A percentile compares a stretch with the other conserved stretches of the same genome.
phyloP scores from a whole-genome alignment of 2,797 vertebrate genomes.

The Sebastes itinus region DNA sequence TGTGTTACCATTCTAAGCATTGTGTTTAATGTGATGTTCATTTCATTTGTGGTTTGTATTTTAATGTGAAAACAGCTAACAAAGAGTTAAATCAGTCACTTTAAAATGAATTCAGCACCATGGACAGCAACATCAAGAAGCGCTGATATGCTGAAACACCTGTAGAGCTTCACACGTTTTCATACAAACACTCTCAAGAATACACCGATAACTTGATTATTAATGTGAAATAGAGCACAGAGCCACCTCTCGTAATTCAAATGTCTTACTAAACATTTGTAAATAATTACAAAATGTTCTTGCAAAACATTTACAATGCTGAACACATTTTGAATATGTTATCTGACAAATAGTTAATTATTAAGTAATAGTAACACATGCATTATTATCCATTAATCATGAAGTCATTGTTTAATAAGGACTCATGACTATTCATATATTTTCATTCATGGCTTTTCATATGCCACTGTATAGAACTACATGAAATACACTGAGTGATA shows the following conservation, averaged over 20 bases:
- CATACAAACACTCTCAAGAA: not conserved
- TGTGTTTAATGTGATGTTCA: not conserved
- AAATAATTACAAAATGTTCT: not conserved
- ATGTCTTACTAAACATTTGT: not conserved
- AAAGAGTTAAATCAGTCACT: not conserved
- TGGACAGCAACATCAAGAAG: conserved; percentile 38
- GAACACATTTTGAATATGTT: not conserved
- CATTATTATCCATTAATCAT: not conserved
- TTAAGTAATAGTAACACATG: not conserved
- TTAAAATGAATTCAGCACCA: conserved; percentile 39
- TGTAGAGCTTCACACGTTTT: not conserved
- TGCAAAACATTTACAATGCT: not conserved
- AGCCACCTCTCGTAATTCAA: not conserved
- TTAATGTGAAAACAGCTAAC: not conserved
- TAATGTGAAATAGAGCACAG: not conserved
- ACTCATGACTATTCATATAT: not conserved
- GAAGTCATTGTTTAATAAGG: not conserved
- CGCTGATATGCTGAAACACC: conserved; percentile 8
- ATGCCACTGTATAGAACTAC: no score
- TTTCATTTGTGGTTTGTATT: not conserved
- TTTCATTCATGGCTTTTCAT: not conserved
- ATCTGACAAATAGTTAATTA: not conserved
- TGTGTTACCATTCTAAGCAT: not conserved
- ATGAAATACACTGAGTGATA: not conserved
- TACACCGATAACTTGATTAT: not conserved